Base-by-base conservation (phyloP, 2,113 vertebrate species). In the Saguinus imperator region DNA sequence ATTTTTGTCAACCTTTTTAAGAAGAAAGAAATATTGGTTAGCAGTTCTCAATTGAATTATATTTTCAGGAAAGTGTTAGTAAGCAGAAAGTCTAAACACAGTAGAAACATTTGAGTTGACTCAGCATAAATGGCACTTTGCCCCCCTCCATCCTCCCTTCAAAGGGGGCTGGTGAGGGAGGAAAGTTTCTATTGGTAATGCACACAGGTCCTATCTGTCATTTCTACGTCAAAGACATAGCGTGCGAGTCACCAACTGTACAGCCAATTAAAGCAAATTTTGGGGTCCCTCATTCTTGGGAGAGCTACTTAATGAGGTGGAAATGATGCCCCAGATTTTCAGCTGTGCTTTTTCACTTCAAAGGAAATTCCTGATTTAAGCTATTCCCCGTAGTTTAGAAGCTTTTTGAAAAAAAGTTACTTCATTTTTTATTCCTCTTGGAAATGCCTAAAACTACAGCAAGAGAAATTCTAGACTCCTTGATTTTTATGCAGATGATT, bases 401-500 rank as follows among this genome's bases (percentile, higher is more conserved):
- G 14, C 17, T 64, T 64, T 83, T 94, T 83, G 20, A 11, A 89
- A 80, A 75, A 86, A 79, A 45, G 16, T 84, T 83, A 43, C 11
- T 91, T 75, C 14, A 27, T 43, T 58, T 43, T 57, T 43, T 27
- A 77, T 50, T 91, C 21, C 45, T 94, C 84, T 61, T 86, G 83
- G 83, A 72, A 83, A 95, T 93, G 68, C 29, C 82, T 94, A 83
- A 94, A 91, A 94, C 64, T 93, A 55, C 48, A 81, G 92, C 83
- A 96, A 97, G 66, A 97, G 52, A 87, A 95, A 94, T 97, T 97
- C 88, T 97, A 85, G 75, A 66, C n/a, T 96, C 66, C 73, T 97
- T 96, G 97, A 97, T 97, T 97, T 98, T 61, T 88, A 93, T 93
- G 61, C 52, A 87, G 90, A 70, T 97, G 96, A 97, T 98, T 85